Percentiles rank a stretch among this genome's conserved stretches.
These are phyloP conservation scores for Meteorus colon DNA, from an alignment of 2,888 invertebrate species.

Conservation along the genomic window DNA sequence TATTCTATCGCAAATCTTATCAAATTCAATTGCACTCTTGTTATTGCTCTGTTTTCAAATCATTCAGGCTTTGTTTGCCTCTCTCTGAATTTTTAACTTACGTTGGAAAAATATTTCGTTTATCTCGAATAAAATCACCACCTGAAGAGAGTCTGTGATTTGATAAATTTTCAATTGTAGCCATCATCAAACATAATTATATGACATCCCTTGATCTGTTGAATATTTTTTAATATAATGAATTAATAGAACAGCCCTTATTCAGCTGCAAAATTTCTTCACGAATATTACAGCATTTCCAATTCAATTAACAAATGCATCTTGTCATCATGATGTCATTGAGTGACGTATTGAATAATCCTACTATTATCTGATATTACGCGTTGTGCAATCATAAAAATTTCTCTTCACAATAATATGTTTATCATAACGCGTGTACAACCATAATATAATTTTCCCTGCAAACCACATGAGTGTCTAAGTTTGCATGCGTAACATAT, in stretches of 20 bases:
- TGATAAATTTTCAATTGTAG: not conserved
- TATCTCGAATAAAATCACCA: not conserved
- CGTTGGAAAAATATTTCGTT: not conserved
- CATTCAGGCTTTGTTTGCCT: not conserved
- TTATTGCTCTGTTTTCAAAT: not conserved
- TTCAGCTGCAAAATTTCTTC: not conserved
- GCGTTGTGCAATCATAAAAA: slow-evolving; percentile 41
- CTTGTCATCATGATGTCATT: slow-evolving; percentile 22
- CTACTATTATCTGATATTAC: slow-evolving; percentile 38
- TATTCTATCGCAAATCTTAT: not conserved
- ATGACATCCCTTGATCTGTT: no score
- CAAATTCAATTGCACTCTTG: not conserved
- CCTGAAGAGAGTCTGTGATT: not conserved
- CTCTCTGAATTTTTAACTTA: not conserved
- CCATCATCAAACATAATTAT: no score
- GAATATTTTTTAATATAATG: no score
- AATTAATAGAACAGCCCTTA: not conserved
- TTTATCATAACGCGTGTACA: slow-evolving; percentile 27
- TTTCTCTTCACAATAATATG: slow-evolving; percentile 37
- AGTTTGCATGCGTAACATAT: not conserved
- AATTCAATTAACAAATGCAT: not conserved
- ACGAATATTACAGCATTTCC: not conserved
- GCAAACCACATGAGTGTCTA: not conserved
- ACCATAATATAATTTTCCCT: slow-evolving; percentile 11
- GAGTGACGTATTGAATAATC: slow-evolving; percentile 37